Evolutionary conservation across 2,113 vertebrate genomes (phyloP).

Genomic region (Psilopogon haemacephalus): DNA sequence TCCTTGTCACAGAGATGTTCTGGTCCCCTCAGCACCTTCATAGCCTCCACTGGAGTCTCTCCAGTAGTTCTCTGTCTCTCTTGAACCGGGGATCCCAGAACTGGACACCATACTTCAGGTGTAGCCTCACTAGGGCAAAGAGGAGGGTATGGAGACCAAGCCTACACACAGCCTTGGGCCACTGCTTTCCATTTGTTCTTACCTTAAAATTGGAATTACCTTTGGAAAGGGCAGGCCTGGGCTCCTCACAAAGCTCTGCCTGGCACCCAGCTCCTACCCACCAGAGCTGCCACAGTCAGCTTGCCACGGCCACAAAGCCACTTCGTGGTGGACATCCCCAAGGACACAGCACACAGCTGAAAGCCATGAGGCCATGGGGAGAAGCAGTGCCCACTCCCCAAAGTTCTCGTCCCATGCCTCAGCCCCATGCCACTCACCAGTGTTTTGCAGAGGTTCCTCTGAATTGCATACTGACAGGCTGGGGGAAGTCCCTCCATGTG

Average conservation of each 20-base stretch:
- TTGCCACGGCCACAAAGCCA: accelerated
- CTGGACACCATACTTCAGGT: too few species aligned
- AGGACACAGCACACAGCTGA: not conserved
- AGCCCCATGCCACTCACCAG: not conserved
- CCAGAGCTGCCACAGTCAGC: too few species aligned
- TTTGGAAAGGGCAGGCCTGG: not conserved
- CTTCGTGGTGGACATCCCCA: not conserved
- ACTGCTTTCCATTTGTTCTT: not conserved
- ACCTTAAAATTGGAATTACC: not conserved
- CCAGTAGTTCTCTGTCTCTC: too few species aligned
- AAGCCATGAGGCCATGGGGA: accelerated
- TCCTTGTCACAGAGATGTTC: too few species aligned
- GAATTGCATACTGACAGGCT: not conserved
- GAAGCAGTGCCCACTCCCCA: not conserved
- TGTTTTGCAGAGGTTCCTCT: conserved; percentile 24
- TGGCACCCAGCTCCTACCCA: not conserved
- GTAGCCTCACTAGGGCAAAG: too few species aligned
- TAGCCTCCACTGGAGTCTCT: too few species aligned
- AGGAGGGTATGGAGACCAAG: not conserved
- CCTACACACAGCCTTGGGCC: too few species aligned
- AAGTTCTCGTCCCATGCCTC: not conserved
- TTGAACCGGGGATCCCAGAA: too few species aligned
- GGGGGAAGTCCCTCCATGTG: not conserved
- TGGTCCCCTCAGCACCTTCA: too few species aligned
- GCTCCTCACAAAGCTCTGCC: not conserved